Percentiles rank a stretch among this genome's conserved stretches.
These are phyloP conservation scores for Cladorhizidae sp. DNA, from an alignment of 37 sponge, comb jelly and placozoan species.

Conservation along the genomic window DNA sequence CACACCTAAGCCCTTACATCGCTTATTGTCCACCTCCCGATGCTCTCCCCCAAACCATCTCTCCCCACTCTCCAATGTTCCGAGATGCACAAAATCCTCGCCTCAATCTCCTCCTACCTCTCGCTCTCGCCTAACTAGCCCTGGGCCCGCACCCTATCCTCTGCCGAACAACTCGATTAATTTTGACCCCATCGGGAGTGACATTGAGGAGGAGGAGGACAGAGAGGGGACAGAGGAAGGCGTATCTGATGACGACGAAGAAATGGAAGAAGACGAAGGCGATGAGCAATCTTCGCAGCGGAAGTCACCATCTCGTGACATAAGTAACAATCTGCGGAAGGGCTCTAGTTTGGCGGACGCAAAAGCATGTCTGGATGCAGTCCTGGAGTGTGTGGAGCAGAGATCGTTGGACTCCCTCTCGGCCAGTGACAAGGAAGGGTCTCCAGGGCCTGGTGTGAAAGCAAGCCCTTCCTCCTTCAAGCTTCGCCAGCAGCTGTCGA, in stretches of 20 bases:
- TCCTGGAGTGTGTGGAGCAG: background rate
- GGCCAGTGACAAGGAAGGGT: conserved; percentile 26
- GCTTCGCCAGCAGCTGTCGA: background rate
- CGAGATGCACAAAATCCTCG: no score
- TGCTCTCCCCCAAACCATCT: no score
- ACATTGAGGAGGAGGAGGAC: background rate
- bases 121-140: background rate
- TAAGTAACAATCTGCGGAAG: no score
- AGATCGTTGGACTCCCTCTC: background rate
- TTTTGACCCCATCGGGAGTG: background rate
- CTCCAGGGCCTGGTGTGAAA: background rate
- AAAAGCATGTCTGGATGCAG: background rate
- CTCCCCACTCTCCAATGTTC: no score
- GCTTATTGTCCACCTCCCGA: no score
- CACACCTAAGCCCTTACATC: background rate
- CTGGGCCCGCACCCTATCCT: background rate
- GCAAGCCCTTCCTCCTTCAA: background rate
- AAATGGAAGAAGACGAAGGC: conserved; percentile 10
- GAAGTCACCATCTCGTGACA: background rate
- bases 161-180: background rate
- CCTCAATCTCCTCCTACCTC: background rate
- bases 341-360: no score
- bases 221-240: background rate
- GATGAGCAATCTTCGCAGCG: background rate
- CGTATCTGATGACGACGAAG: background rate